A percentile compares a stretch with the other conserved stretches of the same genome.
phyloP scores from a whole-genome alignment of 1,140 invertebrate genomes.

The Neelides sp. region DNA sequence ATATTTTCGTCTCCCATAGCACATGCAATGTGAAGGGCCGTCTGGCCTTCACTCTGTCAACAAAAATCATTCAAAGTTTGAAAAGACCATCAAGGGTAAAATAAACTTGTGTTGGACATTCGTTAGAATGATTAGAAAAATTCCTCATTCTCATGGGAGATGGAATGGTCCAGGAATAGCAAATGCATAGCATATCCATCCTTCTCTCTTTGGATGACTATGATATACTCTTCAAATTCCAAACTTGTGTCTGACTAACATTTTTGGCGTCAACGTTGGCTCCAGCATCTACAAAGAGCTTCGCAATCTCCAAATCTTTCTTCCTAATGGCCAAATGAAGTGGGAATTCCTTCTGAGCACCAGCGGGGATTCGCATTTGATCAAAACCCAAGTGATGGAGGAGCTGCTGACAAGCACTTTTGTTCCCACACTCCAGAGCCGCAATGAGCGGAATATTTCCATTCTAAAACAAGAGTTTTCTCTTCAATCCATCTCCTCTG shows the following conservation, averaged over 20 bases:
- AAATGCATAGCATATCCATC: too few relatives aligned
- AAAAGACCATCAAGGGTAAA: not conserved
- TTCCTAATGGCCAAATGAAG: slow-evolving; percentile 78
- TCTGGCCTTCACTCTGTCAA: slow-evolving; percentile 70
- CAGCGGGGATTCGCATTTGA: slow-evolving; percentile 62
- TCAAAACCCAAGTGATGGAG: slow-evolving; percentile 56
- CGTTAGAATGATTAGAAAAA: not conserved
- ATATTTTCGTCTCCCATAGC: slow-evolving; percentile 84
- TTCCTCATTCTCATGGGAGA: too few relatives aligned
- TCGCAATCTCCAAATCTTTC: slow-evolving; percentile 79
- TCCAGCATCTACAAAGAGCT: slow-evolving; percentile 83
- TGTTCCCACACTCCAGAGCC: slow-evolving; percentile 83
- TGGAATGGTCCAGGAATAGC: too few relatives aligned
- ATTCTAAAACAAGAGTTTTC: slow-evolving; percentile 49
- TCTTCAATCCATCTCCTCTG: not conserved
- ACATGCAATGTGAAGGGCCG: slow-evolving; percentile 85
- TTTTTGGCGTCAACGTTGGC: slow-evolving; percentile 79
- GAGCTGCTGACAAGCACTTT: slow-evolving; percentile 80
- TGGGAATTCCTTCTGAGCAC: slow-evolving; percentile 57
- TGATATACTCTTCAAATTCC: too few relatives aligned
- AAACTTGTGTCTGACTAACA: slow-evolving; percentile 45
- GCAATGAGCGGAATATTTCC: slow-evolving; percentile 85
- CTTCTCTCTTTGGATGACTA: too few relatives aligned
- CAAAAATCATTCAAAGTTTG: slow-evolving; percentile 13
- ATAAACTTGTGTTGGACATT: not conserved